phyloP scores from a whole-genome alignment of 2,797 vertebrate species.

The Pseudochirops corinnae region DNA sequence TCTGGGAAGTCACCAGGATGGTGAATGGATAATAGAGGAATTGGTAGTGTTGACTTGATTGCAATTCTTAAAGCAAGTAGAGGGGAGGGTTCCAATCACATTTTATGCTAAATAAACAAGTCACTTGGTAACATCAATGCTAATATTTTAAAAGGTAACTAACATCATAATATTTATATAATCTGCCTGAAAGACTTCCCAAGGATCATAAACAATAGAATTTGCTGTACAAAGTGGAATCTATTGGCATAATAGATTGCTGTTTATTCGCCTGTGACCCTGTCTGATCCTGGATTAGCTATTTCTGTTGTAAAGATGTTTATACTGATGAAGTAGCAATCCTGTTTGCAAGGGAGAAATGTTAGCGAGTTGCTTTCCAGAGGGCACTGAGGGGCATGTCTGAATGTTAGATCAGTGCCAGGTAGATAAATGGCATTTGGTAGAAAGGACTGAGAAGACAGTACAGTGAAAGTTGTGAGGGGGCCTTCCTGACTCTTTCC shows the following conservation, averaged over 20 bases:
- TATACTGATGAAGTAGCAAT: not conserved
- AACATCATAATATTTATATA: not conserved
- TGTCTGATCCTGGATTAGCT: not conserved
- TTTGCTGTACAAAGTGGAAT: not conserved
- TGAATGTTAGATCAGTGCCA: not conserved
- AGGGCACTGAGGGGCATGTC: not conserved
- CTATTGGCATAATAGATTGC: not conserved
- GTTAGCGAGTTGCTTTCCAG: not conserved
- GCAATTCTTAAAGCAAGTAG: not conserved
- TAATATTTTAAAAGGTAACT: not conserved
- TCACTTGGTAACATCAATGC: not conserved
- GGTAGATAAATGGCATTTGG: not conserved
- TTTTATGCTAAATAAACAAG: not conserved
- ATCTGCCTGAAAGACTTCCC: not conserved
- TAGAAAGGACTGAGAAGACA: not conserved
- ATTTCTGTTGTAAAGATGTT: not conserved
- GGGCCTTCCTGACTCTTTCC: not conserved
- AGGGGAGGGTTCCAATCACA: not conserved
- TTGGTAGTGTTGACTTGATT: not conserved
- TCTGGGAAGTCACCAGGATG: not conserved
- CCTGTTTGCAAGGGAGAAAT: not conserved
- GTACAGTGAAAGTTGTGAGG: not conserved
- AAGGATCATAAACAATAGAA: not conserved
- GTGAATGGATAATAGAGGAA: not conserved
- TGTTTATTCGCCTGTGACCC: not conserved